Evolutionary conservation across 2,113 vertebrate genomes (phyloP), one percentile per base, ranked within the genome.

Genomic region (Paralichthys olivaceus): DNA sequence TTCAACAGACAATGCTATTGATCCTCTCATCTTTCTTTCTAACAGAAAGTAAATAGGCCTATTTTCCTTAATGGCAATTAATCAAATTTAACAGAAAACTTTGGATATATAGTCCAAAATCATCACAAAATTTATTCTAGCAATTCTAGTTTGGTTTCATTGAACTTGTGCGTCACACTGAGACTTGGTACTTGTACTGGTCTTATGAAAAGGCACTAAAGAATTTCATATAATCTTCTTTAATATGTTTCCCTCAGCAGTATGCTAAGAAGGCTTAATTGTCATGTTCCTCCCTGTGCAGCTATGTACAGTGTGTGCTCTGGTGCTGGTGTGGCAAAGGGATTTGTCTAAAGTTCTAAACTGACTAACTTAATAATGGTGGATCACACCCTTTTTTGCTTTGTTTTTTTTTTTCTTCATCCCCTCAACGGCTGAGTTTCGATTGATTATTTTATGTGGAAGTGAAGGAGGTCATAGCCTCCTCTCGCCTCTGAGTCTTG

Each of bases 161-260:
- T 13, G 43, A 72, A 34, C 70, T 80, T 29, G 20, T 72, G 70
- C 66, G 64, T 83, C 88, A 79, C 65, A 56, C 79, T 80, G 69
- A 80, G 70, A 74, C 68, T 84, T 81, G 58, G 78, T 80, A 77
- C 83, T 81, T 77, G 75, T 43, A 19, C 69, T 43, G 70, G 77
- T 82, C 76, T 90, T 80, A 72, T 66, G 69, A 89, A 89, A 92
- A 85, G 63, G 70, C 76, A 76, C 69, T n/a, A 53, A 87, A 90
- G 91, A 89, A 91, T 93, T 90, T 85, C 69, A 65, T 71, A 78
- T 93, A 93, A 93, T 91, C 90, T 83, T 65, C 87, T 92, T 83
- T 85, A 86, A 85, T 84, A 80, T 75, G 80, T 86, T 85, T 72
- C 79, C 88, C 85, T 78, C 64, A 1, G 81, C 55, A 37, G 77